These are phyloP conservation scores for Agrypnus murinus DNA, from an alignment of 2,888 invertebrate genomes.

Conservation along the genomic window DNA sequence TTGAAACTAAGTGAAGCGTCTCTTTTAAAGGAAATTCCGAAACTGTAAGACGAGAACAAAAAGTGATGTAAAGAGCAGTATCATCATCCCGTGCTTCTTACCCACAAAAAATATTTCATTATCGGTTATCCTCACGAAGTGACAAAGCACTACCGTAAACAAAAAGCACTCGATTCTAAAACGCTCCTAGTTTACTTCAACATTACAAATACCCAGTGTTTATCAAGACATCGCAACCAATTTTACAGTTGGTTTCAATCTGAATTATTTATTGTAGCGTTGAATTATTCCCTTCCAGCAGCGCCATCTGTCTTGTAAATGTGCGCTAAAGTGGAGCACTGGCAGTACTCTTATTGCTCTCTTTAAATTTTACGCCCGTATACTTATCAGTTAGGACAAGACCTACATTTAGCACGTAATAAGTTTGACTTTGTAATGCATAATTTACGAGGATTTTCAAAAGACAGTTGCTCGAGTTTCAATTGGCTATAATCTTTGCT, in stretches of 20 bases:
- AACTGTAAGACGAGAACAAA: conserved; percentile 31
- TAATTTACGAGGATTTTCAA: conserved; percentile 31
- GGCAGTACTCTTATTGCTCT: conserved; percentile 25
- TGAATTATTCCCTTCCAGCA: conserved; percentile 40
- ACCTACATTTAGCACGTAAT: conserved; percentile 28
- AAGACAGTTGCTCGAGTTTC: conserved; percentile 22
- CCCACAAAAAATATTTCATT: conserved; percentile 39
- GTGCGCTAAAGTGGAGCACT: conserved; percentile 30
- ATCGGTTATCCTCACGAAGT: conserved; percentile 33
- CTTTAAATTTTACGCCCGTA: conserved; percentile 18
- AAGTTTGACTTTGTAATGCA: conserved; percentile 31
- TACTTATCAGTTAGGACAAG: conserved; percentile 9
- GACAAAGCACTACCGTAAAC: conserved; percentile 22
- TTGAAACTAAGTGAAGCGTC: conserved; percentile 26
- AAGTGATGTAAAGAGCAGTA: conserved; percentile 28
- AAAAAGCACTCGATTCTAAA: conserved; percentile 31
- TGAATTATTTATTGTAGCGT: conserved; percentile 46
- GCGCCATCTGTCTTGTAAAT: conserved; percentile 37
- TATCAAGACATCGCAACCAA: conserved; percentile 44
- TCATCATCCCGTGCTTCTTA: conserved; percentile 3
- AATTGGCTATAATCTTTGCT: conserved; percentile 32
- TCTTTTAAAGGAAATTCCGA: conserved; percentile 28
- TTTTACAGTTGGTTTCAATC: conserved; percentile 46
- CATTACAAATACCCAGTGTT: conserved; percentile 35
- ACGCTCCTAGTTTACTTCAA: conserved; percentile 23